phyloP scores from a whole-genome alignment of 2,113 vertebrate genomes.

The Cariama cristata region DNA sequence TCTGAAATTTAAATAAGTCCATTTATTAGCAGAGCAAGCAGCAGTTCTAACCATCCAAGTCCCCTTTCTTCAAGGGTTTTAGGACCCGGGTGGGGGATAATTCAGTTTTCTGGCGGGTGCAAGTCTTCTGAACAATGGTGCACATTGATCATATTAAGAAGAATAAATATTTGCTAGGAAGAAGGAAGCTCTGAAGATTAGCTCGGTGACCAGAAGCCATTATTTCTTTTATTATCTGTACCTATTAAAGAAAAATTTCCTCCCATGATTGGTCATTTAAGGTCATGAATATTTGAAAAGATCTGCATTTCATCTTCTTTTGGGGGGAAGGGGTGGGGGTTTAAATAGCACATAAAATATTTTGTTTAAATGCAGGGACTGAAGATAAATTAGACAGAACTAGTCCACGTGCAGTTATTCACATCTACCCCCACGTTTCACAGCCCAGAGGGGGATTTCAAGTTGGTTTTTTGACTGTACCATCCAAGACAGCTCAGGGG shows the following conservation, averaged over 20 bases:
- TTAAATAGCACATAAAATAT: background rate
- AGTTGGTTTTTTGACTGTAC: background rate
- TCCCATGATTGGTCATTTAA: background rate
- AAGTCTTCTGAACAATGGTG: background rate
- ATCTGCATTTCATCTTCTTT: background rate
- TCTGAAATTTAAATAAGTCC: background rate
- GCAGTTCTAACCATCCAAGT: background rate
- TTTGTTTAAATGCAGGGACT: background rate
- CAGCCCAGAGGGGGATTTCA: background rate
- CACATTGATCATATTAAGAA: background rate
- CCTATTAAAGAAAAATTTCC: constrained; percentile 25
- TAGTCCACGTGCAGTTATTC: background rate
- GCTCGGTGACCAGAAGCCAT: background rate
- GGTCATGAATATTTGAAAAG: constrained; percentile 44
- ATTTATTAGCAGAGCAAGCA: background rate
- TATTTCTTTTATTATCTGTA: constrained; percentile 1
- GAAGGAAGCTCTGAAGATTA: constrained; percentile 19
- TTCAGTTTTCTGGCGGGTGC: background rate
- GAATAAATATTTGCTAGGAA: constrained; percentile 39
- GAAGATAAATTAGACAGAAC: background rate
- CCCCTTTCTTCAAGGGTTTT: background rate
- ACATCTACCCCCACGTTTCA: background rate
- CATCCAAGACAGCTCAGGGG: background rate
- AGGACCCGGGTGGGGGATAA: background rate
- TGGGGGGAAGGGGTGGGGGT: background rate